Evolutionary conservation across 2,113 vertebrate species (phyloP), one percentile per base, ranked within the genome.

Genomic region (Pungitius pungitius): DNA sequence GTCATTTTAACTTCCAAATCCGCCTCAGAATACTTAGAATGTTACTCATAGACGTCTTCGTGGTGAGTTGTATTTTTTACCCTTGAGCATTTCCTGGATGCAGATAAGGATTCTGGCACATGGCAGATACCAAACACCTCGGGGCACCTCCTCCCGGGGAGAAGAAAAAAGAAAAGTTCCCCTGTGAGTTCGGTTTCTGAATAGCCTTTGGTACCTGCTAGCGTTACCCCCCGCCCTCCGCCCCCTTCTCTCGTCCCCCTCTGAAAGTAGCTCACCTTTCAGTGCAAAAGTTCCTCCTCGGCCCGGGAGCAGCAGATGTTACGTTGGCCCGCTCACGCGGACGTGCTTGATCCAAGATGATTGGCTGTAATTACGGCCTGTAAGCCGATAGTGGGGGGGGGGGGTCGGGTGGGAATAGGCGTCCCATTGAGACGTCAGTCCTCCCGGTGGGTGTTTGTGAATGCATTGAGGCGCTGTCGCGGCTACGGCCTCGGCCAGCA

Each of bases 341-440:
- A 91, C 90, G 74, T 84, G 85, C 89, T 92, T 91, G 90, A 92
- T 93, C 91, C 91, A 77, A 76, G 82, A 91, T 92, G 93, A 93
- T 92, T 93, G 91, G 90, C 82, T 80, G 77, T 95, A 94, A 95
- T 95, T 94, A 91, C 76, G 77, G 77, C 83, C 91, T 92, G 94
- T 86, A 94, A 95, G 73, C 87, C 83, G 93, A 95, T 94, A 94
- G 90, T 82, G 72, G 88, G 88, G 71, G 33, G 33, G n/a, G n/a
- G n/a, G n/a, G n/a, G n/a, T n/a, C n/a, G n/a, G n/a, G n/a, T n/a
- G n/a, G n/a, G 87, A 88, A 92, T 89, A 92, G 15, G 87, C 86
- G 68, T 88, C 85, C 92, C 51, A 84, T 93, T 85, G 68, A 94
- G 88, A 92, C 88, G 92, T 95, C 91, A 92, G 90, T 88, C 80